Evolutionary conservation across 2,888 invertebrate genomes (phyloP).

Genomic region (Perdita meconis): DNA sequence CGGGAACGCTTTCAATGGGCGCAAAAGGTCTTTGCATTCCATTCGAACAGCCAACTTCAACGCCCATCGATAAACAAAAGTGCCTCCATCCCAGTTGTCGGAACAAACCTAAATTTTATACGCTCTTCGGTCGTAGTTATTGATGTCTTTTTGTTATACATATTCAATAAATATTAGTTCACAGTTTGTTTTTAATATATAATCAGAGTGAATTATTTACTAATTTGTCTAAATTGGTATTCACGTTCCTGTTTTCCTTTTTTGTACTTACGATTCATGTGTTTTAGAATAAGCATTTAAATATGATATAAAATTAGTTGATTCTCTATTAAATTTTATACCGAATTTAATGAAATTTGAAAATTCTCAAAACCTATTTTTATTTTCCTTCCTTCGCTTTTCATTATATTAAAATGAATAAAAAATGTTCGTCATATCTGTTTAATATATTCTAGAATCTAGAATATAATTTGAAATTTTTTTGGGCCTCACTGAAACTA

Average conservation of each 20-base stretch:
- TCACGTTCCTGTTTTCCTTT: no score
- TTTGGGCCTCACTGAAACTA: no score
- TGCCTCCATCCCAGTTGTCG: constrained; percentile 96
- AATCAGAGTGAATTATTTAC: background rate
- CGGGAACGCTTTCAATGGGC: constrained; percentile 97
- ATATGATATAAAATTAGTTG: background rate
- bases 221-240: background rate
- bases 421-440: no score
- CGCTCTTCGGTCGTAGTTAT: constrained; percentile 98
- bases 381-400: background rate
- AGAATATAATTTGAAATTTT: no score
- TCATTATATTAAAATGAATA: constrained; percentile 8
- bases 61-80: constrained; percentile 85
- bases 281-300: constrained; percentile 1
- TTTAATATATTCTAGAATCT: no score
- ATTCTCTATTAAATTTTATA: no score
- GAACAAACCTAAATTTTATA: constrained; percentile 92
- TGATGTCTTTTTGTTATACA: constrained; percentile 82
- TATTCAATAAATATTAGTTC: constrained; percentile 10
- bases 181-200: background rate
- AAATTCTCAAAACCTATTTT: background rate
- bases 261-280: background rate
- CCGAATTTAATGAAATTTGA: no score
- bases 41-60: constrained; percentile 89
- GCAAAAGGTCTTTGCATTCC: constrained; percentile 99